These are phyloP conservation scores for Litocranius walleri DNA, from an alignment of 2,113 vertebrate genomes.

Conservation along the genomic window DNA sequence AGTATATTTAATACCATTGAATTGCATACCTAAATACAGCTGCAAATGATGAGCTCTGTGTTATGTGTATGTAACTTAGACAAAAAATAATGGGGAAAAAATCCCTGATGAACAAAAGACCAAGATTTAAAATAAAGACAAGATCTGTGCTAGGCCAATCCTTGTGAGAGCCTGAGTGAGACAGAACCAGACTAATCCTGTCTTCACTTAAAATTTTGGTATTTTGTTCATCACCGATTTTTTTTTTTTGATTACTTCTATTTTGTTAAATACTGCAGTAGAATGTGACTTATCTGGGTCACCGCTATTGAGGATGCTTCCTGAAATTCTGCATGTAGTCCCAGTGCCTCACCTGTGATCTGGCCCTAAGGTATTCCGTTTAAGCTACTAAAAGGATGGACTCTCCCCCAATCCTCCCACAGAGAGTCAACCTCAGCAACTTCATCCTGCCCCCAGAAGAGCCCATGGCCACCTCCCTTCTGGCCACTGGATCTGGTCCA, in stretches of 20 bases:
- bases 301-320: fast-evolving
- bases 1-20: background rate
- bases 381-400: background rate
- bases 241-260: background rate
- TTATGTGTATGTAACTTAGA: background rate
- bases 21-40: background rate
- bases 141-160: background rate
- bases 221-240: background rate
- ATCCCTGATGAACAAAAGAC: background rate
- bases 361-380: fast-evolving
- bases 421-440: no score
- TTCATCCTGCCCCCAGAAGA: fast-evolving
- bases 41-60: background rate
- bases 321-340: background rate
- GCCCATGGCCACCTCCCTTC: background rate
- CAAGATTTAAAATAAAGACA: background rate
- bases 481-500: background rate
- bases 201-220: background rate
- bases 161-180: fast-evolving
- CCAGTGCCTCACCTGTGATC: background rate
- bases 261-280: background rate
- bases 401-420: fast-evolving
- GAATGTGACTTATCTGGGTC: background rate
- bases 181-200: fast-evolving
- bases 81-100: background rate